Percentiles rank a stretch among this genome's conserved stretches.
Conservation (phyloP, 2,797 vertebrate genomes). For the Hypotaenidia philippensis region DNA sequence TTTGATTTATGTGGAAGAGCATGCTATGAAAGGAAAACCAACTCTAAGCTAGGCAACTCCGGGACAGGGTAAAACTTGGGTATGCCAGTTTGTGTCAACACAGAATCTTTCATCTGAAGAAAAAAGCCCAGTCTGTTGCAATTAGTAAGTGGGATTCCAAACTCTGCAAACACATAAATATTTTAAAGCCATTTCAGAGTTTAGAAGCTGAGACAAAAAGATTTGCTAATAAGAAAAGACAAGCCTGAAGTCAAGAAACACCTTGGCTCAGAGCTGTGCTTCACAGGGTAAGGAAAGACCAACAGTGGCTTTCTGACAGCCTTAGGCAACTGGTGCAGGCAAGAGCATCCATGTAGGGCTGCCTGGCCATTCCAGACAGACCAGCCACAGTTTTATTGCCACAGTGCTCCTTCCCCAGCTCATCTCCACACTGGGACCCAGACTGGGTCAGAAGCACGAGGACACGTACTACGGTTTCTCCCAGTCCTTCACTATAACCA, state of each 20-base stretch:
- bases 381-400: background rate
- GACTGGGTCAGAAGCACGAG: fast-evolving
- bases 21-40: background rate
- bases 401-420: background rate
- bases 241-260: background rate
- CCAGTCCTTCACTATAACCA: background rate
- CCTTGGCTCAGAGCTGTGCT: background rate
- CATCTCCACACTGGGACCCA: background rate
- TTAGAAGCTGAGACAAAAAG: background rate
- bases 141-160: background rate
- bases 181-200: background rate
- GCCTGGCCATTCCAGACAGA: background rate
- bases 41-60: background rate
- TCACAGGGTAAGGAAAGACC: background rate
- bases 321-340: background rate
- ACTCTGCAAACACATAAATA: background rate
- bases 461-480: fast-evolving
- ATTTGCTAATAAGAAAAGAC: background rate
- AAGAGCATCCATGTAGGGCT: background rate
- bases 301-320: background rate
- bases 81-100: background rate
- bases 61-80: background rate
- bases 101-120: background rate
- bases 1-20: background rate
- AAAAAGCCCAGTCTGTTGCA: background rate